Evolutionary conservation across 2,797 vertebrate genomes (phyloP), one percentile per base, ranked within the genome.

Genomic region (Nyctibius grandis): DNA sequence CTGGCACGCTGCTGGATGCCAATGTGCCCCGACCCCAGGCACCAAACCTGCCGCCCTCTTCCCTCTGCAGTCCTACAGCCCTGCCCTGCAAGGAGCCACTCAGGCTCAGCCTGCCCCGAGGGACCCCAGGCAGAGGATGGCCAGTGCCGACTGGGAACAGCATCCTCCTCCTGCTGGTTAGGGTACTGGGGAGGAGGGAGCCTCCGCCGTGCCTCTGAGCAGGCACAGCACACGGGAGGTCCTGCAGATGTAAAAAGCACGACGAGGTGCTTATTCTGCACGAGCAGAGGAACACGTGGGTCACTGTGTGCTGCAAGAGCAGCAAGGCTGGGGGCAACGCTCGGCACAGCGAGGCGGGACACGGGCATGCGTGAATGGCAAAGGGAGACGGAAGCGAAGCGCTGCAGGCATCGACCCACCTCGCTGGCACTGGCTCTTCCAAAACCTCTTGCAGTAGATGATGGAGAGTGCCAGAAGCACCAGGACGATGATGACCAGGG

Each of bases 391-490:
- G 18, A 44, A 26, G 56, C 53, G 33, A 33, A 47, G 20, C 15
- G 3, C 48, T 14, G 31, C 9, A 5, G 59, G 33, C 40, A 19
- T 4, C 6, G 11, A 80, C 97, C 97, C 95, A 98, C 98, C 97
- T 67, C 33, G 92, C 57, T 97, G 97, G 83, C 97, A 97, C 60
- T 97, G 95, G 89, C 94, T 97, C 76, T 96, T 98, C 95, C 97
- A 98, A 88, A 98, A 97, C 7, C 95, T 96, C 65, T 97, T 97
- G 95, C 97, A 97, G 93, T 96, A 98, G 77, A 98, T 89, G 83
- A 98, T 93, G 36, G 97, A 96, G 61, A 97, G 95, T 4, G 97
- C 96, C 85, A 98, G 86, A 36, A 98, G 94, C 29, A 97, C 96
- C 92, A 98, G 59, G 7, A 96, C 72, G 0, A 98, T 95, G 83